Evolutionary conservation across 2,888 invertebrate genomes (phyloP), one percentile per base, ranked within the genome.

Genomic region (Ecdyonurus torrentis): DNA sequence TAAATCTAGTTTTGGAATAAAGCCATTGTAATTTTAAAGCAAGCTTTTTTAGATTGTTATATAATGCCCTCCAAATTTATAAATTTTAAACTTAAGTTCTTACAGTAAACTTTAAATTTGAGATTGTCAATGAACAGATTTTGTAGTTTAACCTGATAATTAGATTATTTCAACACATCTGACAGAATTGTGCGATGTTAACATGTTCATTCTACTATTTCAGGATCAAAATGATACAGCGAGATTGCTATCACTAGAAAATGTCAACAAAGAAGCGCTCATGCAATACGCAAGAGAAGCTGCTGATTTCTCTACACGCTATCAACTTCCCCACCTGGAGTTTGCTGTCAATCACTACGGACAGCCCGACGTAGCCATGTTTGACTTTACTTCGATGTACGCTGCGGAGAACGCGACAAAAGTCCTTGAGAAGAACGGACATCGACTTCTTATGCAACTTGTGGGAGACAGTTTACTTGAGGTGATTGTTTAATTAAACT

Each of bases 321-420:
- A 87, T 70, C 86, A 88, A 70, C 82, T 94, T 80, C 87, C 91
- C 61, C 82, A 89, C 71, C 78, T 89, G 68, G 95, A 97, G 75
- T 99, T 96, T 76, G 97, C 98, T 0, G 88, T 96, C 18, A 99
- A 99, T 78, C 96, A 97, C 76, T 95, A 94, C 73, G 95, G 95
- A 0, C 92, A 94, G 73, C 92, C 96, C 0, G 98, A 99, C 75
- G 93, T 98, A 1, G 95, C 97, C 58, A 90, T 98, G 84, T 99
- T 99, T 75, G 99, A 99, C 77, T 99, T 99, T 74, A 99, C 99
- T 0, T 95, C 95, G 1, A 94, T 99, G 91, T 98, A 92, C 76
- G 92, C 94, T 0, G 94, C 98, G 0, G 95, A 96, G 75, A 93
- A 95, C 76, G 93, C 97, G 5, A 91, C 91, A 68, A 55, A 20